Evolutionary conservation across 1,140 invertebrate genomes (phyloP), one percentile per base, ranked within the genome.

Genomic region (Magallana angulata): DNA sequence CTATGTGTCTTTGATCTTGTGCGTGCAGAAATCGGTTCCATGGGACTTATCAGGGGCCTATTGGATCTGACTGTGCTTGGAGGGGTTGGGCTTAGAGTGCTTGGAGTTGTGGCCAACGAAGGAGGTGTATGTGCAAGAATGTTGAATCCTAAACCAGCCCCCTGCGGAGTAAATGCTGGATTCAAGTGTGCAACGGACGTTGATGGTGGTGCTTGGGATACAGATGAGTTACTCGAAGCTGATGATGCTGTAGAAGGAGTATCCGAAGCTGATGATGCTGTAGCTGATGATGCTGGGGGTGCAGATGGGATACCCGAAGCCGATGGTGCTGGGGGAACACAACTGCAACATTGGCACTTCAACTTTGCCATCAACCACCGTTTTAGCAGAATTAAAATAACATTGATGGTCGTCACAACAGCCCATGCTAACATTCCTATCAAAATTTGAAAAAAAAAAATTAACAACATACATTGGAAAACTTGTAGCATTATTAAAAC

Each of bases 341-440:
- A 71, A 71, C 68, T 71, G 18, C 68, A 30, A 71, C 68, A 71
- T 11, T 71, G 64, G 64, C 64, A 30, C 64, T 71, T 71, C 64
- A 71, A 36, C 24, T 71, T 71, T 71, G 68, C 68, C 18, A 30
- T 7, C 9, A 68, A 68, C 64, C 64, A 68, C n/a, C 64, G 64
- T 9, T 68, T 68, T 18, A 68, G 64, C 5, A 68, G n/a, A 24
- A 68, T 18, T 18, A 68, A 68, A 24, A 68, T 68, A n/a, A 68
- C 24, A 18, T 30, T 18, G n/a, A 68, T 68, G 64, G 64, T 68
- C 9, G n/a, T 68, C 64, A 68, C n/a, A 18, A 68, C n/a, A 24
- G 64, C n/a, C 64, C 68, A 71, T 30, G 18, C 68, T 30, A 71
- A 11, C 68, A 30, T 71, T 71, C 68, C 68, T 71, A 71, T 71